Percentiles rank a stretch among this genome's conserved stretches.
Evolutionary conservation across 2,113 vertebrate species (phyloP).

Genomic region (Brachypodius melanocephalos): DNA sequence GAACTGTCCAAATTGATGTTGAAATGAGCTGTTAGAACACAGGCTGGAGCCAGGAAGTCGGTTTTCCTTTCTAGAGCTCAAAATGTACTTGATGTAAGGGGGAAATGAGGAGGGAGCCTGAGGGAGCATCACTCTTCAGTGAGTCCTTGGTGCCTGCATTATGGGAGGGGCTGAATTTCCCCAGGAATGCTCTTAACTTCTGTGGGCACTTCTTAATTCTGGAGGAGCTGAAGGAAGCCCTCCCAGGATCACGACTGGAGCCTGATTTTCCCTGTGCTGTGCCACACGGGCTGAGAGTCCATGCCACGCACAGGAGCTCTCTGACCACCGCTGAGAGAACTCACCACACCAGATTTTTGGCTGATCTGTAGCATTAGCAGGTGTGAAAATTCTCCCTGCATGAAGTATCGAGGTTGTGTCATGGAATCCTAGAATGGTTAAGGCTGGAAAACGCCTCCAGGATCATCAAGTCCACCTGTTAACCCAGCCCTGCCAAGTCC

Average conservation of each 20-base stretch:
- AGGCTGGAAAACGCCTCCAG: background rate
- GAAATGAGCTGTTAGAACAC: background rate
- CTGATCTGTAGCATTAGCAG: background rate
- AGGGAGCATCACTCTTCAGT: background rate
- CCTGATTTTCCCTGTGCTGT: background rate
- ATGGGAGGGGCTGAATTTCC: background rate
- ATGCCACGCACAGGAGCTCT: rapidly evolving
- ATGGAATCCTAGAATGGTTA: background rate
- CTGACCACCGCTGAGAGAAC: background rate
- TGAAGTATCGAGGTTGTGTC: background rate
- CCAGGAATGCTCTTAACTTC: background rate
- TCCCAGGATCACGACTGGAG: background rate
- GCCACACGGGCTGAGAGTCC: background rate
- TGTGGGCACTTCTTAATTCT: rapidly evolving
- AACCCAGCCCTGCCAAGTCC: background rate
- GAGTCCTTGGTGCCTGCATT: background rate
- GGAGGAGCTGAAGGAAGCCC: background rate
- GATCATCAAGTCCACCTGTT: background rate
- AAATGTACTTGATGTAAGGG: background rate
- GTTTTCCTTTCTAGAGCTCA: background rate
- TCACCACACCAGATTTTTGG: rapidly evolving
- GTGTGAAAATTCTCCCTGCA: background rate
- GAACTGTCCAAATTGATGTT: background rate
- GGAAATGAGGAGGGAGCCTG: background rate
- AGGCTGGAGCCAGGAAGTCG: rapidly evolving